These are phyloP conservation scores for Phymorhynchus buccinoides DNA, from an alignment of 1,140 invertebrate species.

Conservation along the genomic window DNA sequence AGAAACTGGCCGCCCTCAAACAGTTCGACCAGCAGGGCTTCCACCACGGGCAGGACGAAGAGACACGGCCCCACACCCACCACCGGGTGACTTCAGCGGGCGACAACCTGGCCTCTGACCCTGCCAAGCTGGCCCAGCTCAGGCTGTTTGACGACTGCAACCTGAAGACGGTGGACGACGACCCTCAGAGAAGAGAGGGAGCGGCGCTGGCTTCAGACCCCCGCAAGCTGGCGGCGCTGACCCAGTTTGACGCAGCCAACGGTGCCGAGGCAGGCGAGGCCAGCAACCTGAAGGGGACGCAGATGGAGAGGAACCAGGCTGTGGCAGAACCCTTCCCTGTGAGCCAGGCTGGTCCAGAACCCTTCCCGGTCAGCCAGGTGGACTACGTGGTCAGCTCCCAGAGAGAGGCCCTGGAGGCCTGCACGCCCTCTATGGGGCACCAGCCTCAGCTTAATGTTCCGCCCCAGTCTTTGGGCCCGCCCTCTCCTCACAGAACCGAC, in stretches of 20 bases:
- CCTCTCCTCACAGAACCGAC: too few relatives aligned
- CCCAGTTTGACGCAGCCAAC: conserved; percentile 27
- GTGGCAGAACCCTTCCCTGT: background rate
- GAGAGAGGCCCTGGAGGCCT: conserved; percentile 17
- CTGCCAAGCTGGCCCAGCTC: conserved; percentile 21
- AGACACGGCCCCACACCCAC: too few relatives aligned
- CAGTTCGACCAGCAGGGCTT: conserved; percentile 28
- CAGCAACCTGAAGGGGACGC: background rate
- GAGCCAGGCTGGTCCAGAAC: too few relatives aligned
- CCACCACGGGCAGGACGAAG: background rate
- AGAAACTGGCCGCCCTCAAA: conserved; percentile 35
- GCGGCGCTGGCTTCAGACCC: conserved; percentile 7
- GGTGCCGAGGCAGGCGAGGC: background rate
- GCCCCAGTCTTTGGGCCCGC: background rate
- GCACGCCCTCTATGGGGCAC: background rate
- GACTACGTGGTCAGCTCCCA: background rate
- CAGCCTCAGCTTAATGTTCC: background rate
- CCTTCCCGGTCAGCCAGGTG: background rate
- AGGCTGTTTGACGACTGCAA: conserved; percentile 24
- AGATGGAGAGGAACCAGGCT: background rate
- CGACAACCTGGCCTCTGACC: background rate
- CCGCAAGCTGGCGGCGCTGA: conserved; percentile 26
- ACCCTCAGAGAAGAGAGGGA: background rate
- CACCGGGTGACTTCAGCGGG: background rate
- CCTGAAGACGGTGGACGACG: background rate